Base-by-base conservation (phyloP, 2,113 vertebrate species). In the Esox niger region DNA sequence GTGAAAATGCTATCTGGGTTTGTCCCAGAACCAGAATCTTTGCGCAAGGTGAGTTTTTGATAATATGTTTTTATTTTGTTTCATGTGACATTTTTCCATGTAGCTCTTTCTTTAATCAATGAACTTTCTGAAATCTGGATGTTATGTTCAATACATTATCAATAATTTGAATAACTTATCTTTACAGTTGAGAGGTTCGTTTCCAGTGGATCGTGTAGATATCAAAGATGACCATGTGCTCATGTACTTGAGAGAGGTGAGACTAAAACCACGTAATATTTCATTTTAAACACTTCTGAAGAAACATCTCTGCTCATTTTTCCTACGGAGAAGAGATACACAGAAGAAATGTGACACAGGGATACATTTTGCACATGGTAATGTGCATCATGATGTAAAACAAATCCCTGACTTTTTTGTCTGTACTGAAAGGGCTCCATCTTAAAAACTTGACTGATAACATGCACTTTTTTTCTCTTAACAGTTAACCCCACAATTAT, bases 1-100 rank as follows among this genome's bases (percentile, higher is more conserved):
- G 69, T 90, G n/a, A 79, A 82, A 69, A 30, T 89, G 55, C 83
- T 91, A 9, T 88, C 89, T 52, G 89, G 89, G 20, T 87, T 88
- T 43, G 38, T 75, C 20, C 74, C 74, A 5, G 79, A 85, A 27
- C 43, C 72, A 26, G 15, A 21, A 1, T 77, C 79, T 66, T 31
- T 86, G 30, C 23, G 4, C 6, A 59, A 69, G 63, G 75, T 71
- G 68, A 82, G 79, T 29, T 27, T 43, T 55, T 55, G 9, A 0
- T 21, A 47, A 4, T 17, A 27, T 30, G 17, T 15, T 2, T 17
- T 43, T 43, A 3, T 38, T 9, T 9, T 38, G 35, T 38, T 38
- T 13, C 32, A 2, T 32, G 15, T 38, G 8, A 38, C 26, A 9
- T 27, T 26, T 30, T 59, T 7, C 29, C 17, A 30, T 20, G 13